Conservation (phyloP, 2,888 invertebrate species). For the Orchesella flavescens region DNA sequence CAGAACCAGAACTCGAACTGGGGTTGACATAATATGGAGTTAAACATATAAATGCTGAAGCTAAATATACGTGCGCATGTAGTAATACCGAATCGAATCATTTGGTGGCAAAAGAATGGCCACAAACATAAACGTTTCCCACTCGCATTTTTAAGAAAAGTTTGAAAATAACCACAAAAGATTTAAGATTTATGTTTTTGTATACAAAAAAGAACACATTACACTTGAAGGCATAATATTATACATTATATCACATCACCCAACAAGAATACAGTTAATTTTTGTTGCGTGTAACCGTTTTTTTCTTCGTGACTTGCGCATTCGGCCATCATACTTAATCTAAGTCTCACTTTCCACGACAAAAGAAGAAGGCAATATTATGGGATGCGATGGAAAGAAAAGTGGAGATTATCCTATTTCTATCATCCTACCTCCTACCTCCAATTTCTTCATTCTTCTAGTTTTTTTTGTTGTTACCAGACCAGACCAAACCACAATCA, state of each 20-base stretch:
- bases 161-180: background rate
- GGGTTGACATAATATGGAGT: too few species aligned
- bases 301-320: conserved; percentile 18
- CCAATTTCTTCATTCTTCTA: too few species aligned
- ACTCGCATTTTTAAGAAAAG: background rate
- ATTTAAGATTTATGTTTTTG: background rate
- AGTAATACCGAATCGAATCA: conserved; percentile 23
- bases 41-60: too few species aligned
- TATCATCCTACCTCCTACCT: too few species aligned
- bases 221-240: background rate
- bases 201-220: background rate
- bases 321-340: too few species aligned
- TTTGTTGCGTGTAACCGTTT: background rate
- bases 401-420: background rate
- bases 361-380: background rate
- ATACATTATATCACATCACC: background rate
- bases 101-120: conserved; percentile 34
- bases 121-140: conserved; percentile 28
- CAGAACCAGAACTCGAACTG: conserved; percentile 6
- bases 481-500: background rate
- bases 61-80: too few species aligned
- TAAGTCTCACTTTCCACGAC: conserved; percentile 23
- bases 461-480: too few species aligned
- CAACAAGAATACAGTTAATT: background rate
- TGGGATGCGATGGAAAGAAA: background rate